phyloP scores from a whole-genome alignment of 1,140 invertebrate genomes.

The Archivesica marissinica region DNA sequence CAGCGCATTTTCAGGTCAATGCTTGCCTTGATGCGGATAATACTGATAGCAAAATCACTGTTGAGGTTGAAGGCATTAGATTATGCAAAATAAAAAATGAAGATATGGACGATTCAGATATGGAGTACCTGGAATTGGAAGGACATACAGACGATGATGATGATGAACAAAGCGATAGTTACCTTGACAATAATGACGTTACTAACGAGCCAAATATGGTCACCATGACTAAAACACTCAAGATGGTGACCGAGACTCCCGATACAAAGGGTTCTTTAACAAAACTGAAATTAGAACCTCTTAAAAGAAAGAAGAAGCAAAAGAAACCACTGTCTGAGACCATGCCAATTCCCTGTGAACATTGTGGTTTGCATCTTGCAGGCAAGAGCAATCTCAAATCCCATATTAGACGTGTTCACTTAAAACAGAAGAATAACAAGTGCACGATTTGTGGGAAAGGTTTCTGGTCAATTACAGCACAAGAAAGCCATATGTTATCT shows the following conservation, averaged over 20 bases:
- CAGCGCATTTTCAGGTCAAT: not conserved
- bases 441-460: conserved; percentile 52
- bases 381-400: conserved; percentile 61
- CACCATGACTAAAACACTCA: not conserved
- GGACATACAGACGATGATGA: conserved; percentile 1
- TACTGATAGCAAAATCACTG: not conserved
- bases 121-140: conserved; percentile 31
- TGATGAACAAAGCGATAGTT: not conserved
- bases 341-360: conserved; percentile 53
- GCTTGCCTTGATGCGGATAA: not conserved
- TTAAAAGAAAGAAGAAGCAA: conserved; percentile 32
- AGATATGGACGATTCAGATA: conserved; percentile 47
- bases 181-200: not conserved
- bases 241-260: not conserved
- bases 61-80: not conserved
- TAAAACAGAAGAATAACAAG: conserved; percentile 41
- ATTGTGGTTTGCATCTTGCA: conserved; percentile 33
- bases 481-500: conserved; percentile 56
- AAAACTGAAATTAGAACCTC: not conserved
- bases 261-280: not conserved
- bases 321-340: conserved; percentile 41
- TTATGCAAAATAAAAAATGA: conserved; percentile 18
- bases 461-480: conserved; percentile 47
- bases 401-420: conserved; percentile 50
- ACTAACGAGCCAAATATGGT: not conserved